Percentiles rank a stretch among this genome's conserved stretches.
These are phyloP conservation scores for Chaetorhynchus papuensis DNA, from an alignment of 2,113 vertebrate species.

Conservation along the genomic window DNA sequence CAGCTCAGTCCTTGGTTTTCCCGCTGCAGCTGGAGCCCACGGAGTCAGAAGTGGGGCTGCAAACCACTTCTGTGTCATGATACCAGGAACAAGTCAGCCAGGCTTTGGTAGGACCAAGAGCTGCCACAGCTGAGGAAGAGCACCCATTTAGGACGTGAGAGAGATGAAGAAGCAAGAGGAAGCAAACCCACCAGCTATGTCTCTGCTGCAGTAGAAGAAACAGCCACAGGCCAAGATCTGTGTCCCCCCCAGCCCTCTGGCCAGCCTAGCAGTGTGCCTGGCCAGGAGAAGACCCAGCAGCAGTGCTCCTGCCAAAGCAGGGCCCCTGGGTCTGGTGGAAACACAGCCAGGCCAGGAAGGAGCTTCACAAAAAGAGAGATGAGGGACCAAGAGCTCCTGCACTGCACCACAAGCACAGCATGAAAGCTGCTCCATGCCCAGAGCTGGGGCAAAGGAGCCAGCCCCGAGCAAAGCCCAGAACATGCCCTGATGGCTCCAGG, in stretches of 20 bases:
- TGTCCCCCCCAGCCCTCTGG: not conserved
- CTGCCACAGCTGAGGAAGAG: not conserved
- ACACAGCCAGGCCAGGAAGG: not conserved
- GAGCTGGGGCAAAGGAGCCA: not conserved
- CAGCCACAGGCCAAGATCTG: not conserved
- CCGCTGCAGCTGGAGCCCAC: not conserved
- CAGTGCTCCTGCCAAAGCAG: not conserved
- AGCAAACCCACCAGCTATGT: not conserved
- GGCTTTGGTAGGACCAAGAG: not conserved
- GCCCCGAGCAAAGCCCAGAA: not conserved
- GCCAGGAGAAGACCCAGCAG: not conserved
- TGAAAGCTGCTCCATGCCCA: not conserved
- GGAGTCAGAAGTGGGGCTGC: not conserved
- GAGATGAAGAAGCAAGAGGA: not conserved
- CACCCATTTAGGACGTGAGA: not conserved
- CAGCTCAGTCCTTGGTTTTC: not conserved
- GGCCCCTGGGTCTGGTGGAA: not conserved
- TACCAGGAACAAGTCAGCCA: not conserved
- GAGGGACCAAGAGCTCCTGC: not conserved
- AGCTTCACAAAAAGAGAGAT: not conserved
- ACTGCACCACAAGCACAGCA: not conserved
- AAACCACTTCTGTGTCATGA: not conserved
- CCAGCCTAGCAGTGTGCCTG: not conserved
- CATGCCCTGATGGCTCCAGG: not conserved
- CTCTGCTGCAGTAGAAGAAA: not conserved